Evolutionary conservation across 2,797 vertebrate genomes (phyloP), one percentile per base, ranked within the genome.

Genomic region (Neomorphus geoffroyi): DNA sequence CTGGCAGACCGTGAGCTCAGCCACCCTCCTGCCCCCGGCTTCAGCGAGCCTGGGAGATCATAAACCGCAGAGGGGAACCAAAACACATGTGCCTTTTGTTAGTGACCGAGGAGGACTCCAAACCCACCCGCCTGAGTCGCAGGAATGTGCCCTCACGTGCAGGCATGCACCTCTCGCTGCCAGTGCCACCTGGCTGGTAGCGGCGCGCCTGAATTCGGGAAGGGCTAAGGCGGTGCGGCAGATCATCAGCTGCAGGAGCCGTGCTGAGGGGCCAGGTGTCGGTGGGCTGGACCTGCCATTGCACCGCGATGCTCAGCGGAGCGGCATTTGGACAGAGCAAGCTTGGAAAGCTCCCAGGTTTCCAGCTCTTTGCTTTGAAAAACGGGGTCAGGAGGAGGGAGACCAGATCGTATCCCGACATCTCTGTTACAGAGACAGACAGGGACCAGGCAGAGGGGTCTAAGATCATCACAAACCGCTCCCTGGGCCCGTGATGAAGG

Each of bases 211-310:
- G 79, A 32, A 5, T 62, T 45, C n/a, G 64, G 83, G 93, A 24
- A 72, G 32, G 18, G 80, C 69, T 2, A 27, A 37, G 85, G 5
- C 28, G 18, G 75, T 15, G 70, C 4, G 33, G 69, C 79, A 80
- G 91, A 73, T 24, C 84, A 26, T 45, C 72, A 61, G 27, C 83
- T 28, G 90, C 92, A 87, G 95, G 88, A 95, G 78, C 96, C 86
- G 0, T 86, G 92, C 95, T 92, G 74, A 87, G 93, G 90, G 84
- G 81, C 75, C 89, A 93, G 87, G 94, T 93, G 91, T 82, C 79
- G 2, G 4, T n/a, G 89, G 89, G 87, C 85, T 3, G 60, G 80
- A 41, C 80, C 67, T 87, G 84, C 89, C 43, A 5, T 18, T 1
- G 57, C 79, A 43, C 71, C 3, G 5, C 69, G 45, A 17, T 2